These are phyloP conservation scores for Xiphophorus hellerii DNA, from an alignment of 2,113 vertebrate species.

Conservation along the genomic window DNA sequence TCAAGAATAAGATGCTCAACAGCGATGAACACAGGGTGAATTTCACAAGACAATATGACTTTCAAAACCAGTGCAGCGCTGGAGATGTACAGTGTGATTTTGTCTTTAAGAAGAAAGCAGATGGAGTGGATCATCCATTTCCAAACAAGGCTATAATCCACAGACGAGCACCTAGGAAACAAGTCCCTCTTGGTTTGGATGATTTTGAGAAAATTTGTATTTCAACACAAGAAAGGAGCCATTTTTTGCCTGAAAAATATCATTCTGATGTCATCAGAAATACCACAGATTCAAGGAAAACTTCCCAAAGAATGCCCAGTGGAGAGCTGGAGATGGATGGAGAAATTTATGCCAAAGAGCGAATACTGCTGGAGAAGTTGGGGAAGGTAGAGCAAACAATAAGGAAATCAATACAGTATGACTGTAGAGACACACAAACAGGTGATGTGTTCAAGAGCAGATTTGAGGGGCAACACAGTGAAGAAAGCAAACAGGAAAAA, in stretches of 20 bases:
- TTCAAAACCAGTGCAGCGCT: slow-evolving; percentile 30
- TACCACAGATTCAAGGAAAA: neutral
- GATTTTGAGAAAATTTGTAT: slow-evolving; percentile 23
- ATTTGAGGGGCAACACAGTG: slow-evolving; percentile 1
- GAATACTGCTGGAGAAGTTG: slow-evolving; percentile 82
- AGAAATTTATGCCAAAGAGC: slow-evolving; percentile 81
- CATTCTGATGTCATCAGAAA: slow-evolving; percentile 12
- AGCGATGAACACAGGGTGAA: too few relatives aligned
- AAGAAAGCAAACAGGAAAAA: slow-evolving; percentile 17
- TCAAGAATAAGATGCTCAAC: too few relatives aligned
- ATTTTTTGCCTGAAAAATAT: neutral
- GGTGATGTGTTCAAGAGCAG: slow-evolving; percentile 52
- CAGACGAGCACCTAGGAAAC: slow-evolving; percentile 49
- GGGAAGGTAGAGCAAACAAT: slow-evolving; percentile 76
- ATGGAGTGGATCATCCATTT: slow-evolving; percentile 77
- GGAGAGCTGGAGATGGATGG: slow-evolving; percentile 66
- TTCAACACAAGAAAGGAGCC: slow-evolving; percentile 22
- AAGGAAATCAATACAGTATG: slow-evolving; percentile 74
- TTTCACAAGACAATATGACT: slow-evolving; percentile 14
- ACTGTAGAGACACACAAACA: slow-evolving; percentile 42
- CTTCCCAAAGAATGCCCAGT: slow-evolving; percentile 1
- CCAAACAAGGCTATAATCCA: slow-evolving; percentile 82
- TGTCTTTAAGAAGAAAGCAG: slow-evolving; percentile 47
- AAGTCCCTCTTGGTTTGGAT: slow-evolving; percentile 15
- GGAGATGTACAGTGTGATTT: slow-evolving; percentile 35